Conservation (phyloP, 2,888 invertebrate genomes). For the Allolobophora icterica region DNA sequence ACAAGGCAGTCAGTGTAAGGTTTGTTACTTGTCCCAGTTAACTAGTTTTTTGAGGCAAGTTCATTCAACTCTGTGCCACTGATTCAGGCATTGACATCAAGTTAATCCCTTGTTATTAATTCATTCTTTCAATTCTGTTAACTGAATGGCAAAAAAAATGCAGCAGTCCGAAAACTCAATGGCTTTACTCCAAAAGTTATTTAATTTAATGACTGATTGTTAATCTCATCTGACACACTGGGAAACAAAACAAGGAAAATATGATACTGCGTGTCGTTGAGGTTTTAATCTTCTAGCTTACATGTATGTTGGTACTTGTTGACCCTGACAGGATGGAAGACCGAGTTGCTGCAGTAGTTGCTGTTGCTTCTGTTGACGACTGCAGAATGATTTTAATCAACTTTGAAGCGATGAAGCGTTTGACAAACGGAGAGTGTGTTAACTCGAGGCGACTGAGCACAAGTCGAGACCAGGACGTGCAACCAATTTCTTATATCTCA, state of each 20-base stretch:
- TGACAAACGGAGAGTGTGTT: neutral
- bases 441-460: conserved; percentile 29
- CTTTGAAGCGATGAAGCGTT: neutral
- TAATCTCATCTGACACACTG: neutral
- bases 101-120: too few species aligned
- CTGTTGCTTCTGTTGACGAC: neutral
- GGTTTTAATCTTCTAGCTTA: neutral
- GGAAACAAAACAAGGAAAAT: neutral
- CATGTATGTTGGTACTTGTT: too few species aligned
- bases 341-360: neutral
- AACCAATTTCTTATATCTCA: conserved; percentile 18
- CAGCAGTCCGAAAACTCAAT: too few species aligned
- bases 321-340: neutral
- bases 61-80: neutral
- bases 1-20: neutral
- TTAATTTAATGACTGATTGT: too few species aligned
- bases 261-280: neutral
- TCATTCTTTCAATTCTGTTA: too few species aligned
- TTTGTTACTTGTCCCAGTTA: neutral
- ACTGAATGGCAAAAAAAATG: too few species aligned
- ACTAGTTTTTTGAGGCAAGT: neutral
- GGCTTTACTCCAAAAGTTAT: too few species aligned
- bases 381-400: neutral
- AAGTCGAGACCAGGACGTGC: neutral
- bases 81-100: too few species aligned